Percentiles rank a stretch among this genome's conserved stretches.
Conservation (phyloP, 2,113 vertebrate genomes). For the Siphamia tubifer region DNA sequence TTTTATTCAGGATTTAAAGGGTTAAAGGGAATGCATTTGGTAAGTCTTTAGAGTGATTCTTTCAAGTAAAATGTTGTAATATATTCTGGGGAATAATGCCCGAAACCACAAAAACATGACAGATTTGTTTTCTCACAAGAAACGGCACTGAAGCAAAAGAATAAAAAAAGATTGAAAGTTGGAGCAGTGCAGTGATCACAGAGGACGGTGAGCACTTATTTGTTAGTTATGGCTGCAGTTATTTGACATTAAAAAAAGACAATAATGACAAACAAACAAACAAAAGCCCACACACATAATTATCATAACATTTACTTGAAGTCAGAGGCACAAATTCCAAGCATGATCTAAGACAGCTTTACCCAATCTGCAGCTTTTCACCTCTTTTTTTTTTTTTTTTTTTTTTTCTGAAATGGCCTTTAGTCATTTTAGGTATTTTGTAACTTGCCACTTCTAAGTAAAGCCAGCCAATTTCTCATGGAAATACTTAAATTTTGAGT, state of each 20-base stretch:
- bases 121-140: not conserved
- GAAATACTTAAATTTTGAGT: conserved; percentile 26
- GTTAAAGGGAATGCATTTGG: not conserved
- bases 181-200: conserved; percentile 9
- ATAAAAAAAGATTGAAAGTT: conserved; percentile 1
- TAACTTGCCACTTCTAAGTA: conserved; percentile 26
- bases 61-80: conserved; percentile 23
- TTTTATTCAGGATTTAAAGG: too few species aligned
- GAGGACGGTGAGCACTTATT: conserved; percentile 48
- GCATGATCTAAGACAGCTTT: conserved; percentile 29
- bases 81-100: not conserved
- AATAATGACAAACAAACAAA: conserved; percentile 16
- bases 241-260: not conserved
- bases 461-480: conserved; percentile 41
- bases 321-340: conserved; percentile 21
- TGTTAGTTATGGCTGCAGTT: conserved; percentile 15
- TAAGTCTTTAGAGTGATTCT: not conserved
- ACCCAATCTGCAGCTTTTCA: conserved; percentile 54
- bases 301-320: conserved; percentile 1
- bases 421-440: conserved; percentile 9
- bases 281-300: not conserved
- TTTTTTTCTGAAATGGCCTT: conserved; percentile 42
- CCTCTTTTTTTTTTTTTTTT: conserved; percentile 53
- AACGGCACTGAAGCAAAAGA: conserved; percentile 2
- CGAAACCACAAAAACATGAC: conserved; percentile 16